A percentile compares a stretch with the other conserved stretches of the same genome.
Conservation (phyloP, 2,888 invertebrate genomes). For the Herminia tarsipennalis region DNA sequence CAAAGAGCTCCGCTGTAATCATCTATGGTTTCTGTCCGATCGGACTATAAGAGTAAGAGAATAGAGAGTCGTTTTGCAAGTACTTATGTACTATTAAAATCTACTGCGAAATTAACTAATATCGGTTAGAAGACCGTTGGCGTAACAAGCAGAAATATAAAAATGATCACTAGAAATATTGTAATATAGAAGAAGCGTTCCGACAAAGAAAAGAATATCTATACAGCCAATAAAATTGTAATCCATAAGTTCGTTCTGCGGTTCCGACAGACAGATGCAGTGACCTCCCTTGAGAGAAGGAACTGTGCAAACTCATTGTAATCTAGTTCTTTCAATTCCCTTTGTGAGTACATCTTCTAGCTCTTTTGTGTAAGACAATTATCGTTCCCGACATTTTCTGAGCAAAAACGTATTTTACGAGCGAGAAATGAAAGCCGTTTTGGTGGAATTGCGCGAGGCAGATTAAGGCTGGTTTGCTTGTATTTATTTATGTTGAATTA, state of each 20-base stretch:
- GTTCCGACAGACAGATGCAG: slow-evolving; percentile 37
- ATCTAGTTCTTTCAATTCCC: slow-evolving; percentile 78
- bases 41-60: no score
- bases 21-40: no score
- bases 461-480: slow-evolving; percentile 35
- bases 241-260: slow-evolving; percentile 32
- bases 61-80: no score
- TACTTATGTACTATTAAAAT: no score
- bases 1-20: no score
- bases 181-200: no score
- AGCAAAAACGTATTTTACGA: slow-evolving; percentile 71
- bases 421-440: slow-evolving; percentile 51
- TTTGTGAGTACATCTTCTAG: slow-evolving; percentile 72
- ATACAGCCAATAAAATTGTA: slow-evolving; percentile 37
- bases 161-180: no score
- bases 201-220: no score
- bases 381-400: slow-evolving; percentile 67
- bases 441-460: slow-evolving; percentile 23
- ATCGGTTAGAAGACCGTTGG: no score
- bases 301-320: slow-evolving; percentile 59
- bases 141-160: no score
- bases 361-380: slow-evolving; percentile 79
- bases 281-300: slow-evolving; percentile 31
- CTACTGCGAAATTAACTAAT: no score
- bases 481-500: slow-evolving; percentile 31